Evolutionary conservation across 92 coral and sea anemone genomes (phyloP), one percentile per base, ranked within the genome.

Genomic region (Muricea muricata): DNA sequence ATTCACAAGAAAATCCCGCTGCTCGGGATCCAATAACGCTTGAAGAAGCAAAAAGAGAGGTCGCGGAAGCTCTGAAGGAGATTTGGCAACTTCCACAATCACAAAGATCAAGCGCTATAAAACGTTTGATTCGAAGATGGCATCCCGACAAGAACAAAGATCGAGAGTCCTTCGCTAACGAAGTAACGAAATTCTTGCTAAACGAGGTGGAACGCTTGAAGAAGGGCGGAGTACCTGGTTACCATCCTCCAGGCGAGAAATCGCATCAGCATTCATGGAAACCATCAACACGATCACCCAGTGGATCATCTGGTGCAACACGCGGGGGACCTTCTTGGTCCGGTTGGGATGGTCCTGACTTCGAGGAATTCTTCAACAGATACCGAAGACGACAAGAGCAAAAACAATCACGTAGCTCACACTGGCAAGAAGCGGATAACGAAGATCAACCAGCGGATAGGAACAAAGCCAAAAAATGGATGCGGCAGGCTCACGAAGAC

Each of bases 131-230:
- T 69, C 68, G 89, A 12, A 83, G 77, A 2, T 94, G 98, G 98
- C 98, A 94, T 58, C 98, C 98, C 6, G 93, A 91, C 26, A 89
- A 91, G 55, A 94, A 91, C 52, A 85, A 68, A 3, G 92, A 94
- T 41, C 89, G 90, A 79, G 92, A 89, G 78, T 76, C 78, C 0
- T 89, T 94, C 33, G 92, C 93, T 42, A 88, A 33, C 0, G 85
- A 89, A 37, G 93, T 91, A 11, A 93, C 86, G 54, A 88, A 91
- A 82, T 85, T 81, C 90, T 54, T 94, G 26, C 85, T 84, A 60
- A 75, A 78, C 28, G 98, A 94, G 60, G 91, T 93, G 28, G 84
- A 66, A 14, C 75, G 93, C 65, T 58, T 94, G 47, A 84, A 89
- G 42, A 46, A 60, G 3, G 86, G 75, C 0, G 85, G 83, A 54